Percentiles rank a stretch among this genome's conserved stretches.
phyloP scores from a whole-genome alignment of 92 coral and sea anemone genomes.

The Phenganax subtilis region DNA sequence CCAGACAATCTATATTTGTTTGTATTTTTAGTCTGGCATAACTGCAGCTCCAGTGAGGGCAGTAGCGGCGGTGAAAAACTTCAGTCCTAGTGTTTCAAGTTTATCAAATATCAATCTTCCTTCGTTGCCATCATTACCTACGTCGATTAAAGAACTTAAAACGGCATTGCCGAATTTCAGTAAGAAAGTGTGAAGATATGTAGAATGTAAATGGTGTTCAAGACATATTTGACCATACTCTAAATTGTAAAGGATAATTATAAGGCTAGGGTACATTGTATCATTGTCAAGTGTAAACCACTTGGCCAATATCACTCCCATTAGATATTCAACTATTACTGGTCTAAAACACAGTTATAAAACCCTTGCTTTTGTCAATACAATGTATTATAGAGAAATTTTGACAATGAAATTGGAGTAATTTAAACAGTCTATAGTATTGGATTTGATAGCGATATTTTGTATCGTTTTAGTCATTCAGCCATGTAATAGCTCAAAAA shows the following conservation, averaged over 20 bases:
- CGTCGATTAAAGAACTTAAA: constrained; percentile 37
- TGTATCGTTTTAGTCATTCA: too few species aligned
- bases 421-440: too few species aligned
- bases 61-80: constrained; percentile 93
- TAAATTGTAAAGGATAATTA: not conserved
- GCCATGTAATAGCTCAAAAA: too few species aligned
- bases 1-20: not conserved
- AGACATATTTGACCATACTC: not conserved
- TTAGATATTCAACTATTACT: too few species aligned
- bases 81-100: constrained; percentile 67
- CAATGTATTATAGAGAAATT: too few species aligned
- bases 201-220: not conserved
- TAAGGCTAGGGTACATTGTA: too few species aligned
- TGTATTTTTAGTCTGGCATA: constrained; percentile 67
- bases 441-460: too few species aligned
- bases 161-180: constrained; percentile 34
- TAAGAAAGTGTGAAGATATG: constrained; percentile 16
- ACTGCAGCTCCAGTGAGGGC: constrained; percentile 98
- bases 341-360: too few species aligned
- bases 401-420: too few species aligned
- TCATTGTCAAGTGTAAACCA: too few species aligned
- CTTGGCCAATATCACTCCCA: too few species aligned
- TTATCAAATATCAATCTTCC: constrained; percentile 68
- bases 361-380: too few species aligned
- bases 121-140: constrained; percentile 68